phyloP scores from a whole-genome alignment of 2,113 vertebrate species.

The Rattus norvegicus region GRCr8 NC_086026.1:73170501-73171000 shows the following conservation, averaged over 20 bases:
- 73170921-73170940: neutral
- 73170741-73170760: neutral
- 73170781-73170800: neutral
- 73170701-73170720: no score
- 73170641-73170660: neutral
- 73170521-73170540: neutral
- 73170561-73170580: no score
- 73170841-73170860: neutral
- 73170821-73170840: neutral
- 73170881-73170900: neutral
- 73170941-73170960: conserved; percentile 57
- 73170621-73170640: neutral
- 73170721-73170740: neutral
- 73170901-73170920: neutral
- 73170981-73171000: conserved; percentile 46
- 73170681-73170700: neutral
- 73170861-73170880: neutral
- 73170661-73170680: no score
- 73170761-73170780: no score
- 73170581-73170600: neutral
- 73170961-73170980: conserved; percentile 46
- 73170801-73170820: neutral
- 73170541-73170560: neutral
- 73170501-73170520: no score
- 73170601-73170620: neutral